phyloP scores from a whole-genome alignment of 2,888 invertebrate genomes.

The Chymomyza procnemis region DNA sequence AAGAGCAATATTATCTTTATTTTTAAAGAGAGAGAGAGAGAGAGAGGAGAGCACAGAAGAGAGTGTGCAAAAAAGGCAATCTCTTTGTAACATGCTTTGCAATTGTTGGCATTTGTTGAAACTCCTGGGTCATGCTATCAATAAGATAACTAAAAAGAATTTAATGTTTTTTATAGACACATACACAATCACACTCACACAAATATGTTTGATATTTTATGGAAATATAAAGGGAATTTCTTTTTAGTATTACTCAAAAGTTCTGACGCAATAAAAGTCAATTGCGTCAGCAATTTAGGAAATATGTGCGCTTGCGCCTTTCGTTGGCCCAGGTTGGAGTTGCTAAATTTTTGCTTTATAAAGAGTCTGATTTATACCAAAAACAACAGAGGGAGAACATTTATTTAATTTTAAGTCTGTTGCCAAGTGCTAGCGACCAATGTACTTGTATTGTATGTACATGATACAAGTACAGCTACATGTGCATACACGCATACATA shows the following conservation, averaged over 20 bases:
- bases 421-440: too few relatives aligned
- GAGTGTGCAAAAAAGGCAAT: not conserved
- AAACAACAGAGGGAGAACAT: too few relatives aligned
- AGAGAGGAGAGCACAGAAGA: not conserved
- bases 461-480: too few relatives aligned
- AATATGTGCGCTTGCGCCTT: slow-evolving; percentile 52
- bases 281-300: slow-evolving; percentile 61
- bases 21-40: too few relatives aligned
- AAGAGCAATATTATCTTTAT: slow-evolving; percentile 11
- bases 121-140: slow-evolving; percentile 31
- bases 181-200: too few relatives aligned
- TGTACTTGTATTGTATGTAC: too few relatives aligned
- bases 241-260: too few relatives aligned
- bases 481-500: not conserved
- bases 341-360: not conserved
- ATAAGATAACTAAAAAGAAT: slow-evolving; percentile 64
- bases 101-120: slow-evolving; percentile 26
- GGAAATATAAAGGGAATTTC: too few relatives aligned
- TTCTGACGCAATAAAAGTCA: slow-evolving; percentile 60
- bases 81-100: slow-evolving; percentile 12
- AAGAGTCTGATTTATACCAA: too few relatives aligned
- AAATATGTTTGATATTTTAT: too few relatives aligned
- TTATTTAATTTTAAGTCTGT: too few relatives aligned
- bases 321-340: not conserved
- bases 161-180: slow-evolving; percentile 42